A percentile compares a stretch with the other conserved stretches of the same genome.
Evolutionary conservation across 2,797 vertebrate genomes (phyloP).

Genomic region (Liasis olivaceus): DNA sequence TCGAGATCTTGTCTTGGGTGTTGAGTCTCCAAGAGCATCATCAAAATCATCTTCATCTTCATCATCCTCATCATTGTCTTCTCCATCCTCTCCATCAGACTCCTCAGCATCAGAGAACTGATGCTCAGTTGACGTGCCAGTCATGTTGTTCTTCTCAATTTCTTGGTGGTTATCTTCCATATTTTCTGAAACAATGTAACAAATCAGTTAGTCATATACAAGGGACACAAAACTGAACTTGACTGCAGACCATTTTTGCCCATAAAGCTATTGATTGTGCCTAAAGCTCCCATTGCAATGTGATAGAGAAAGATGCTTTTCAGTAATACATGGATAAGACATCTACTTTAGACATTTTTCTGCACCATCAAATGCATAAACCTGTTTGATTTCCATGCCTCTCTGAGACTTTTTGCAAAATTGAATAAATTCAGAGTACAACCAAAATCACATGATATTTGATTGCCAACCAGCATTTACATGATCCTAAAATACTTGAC

Average conservation of each 20-base stretch:
- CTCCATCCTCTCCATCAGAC: slow-evolving; percentile 91
- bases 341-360: not conserved
- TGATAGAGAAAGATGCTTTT: slow-evolving; percentile 5
- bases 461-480: not conserved
- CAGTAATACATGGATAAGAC: not conserved
- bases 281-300: accelerated
- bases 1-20: slow-evolving; percentile 92
- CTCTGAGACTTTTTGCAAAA: not conserved
- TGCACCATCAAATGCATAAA: not conserved
- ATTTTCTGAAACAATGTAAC: slow-evolving; percentile 72
- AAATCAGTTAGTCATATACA: slow-evolving; percentile 26
- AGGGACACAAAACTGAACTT: not conserved
- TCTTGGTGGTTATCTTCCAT: slow-evolving; percentile 87
- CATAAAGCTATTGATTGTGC: not conserved
- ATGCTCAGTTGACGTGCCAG: slow-evolving; percentile 82
- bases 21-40: slow-evolving; percentile 92
- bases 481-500: not conserved
- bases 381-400: not conserved
- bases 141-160: slow-evolving; percentile 79
- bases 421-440: not conserved
- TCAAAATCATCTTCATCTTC: slow-evolving; percentile 97
- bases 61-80: slow-evolving; percentile 94
- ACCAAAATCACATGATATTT: not conserved
- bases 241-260: accelerated
- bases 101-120: slow-evolving; percentile 97